phyloP scores from a whole-genome alignment of 2,797 vertebrate species.

The Muscicapa comitata region DNA sequence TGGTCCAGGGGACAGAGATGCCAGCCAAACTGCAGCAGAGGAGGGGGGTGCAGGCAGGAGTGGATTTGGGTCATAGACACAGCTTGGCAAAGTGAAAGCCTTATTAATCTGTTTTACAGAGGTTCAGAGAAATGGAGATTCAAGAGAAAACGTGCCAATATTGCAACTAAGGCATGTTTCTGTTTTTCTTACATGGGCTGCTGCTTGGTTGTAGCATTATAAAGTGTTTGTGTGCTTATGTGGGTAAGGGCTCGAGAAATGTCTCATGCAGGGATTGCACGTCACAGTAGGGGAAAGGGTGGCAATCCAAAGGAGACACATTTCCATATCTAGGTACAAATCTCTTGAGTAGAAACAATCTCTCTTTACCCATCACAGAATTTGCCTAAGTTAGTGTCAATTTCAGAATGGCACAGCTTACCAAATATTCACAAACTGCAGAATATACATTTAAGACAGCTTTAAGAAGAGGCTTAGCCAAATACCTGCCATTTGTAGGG shows the following conservation, averaged over 20 bases:
- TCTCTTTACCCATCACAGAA: not conserved
- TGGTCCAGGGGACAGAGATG: not conserved
- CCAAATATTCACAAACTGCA: not conserved
- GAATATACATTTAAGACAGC: not conserved
- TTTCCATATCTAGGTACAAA: not conserved
- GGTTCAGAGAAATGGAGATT: not conserved
- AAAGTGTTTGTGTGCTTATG: not conserved
- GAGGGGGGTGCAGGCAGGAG: not conserved
- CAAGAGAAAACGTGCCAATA: not conserved
- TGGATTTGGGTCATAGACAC: not conserved
- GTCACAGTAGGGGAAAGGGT: not conserved
- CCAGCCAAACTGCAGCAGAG: not conserved
- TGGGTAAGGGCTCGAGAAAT: not conserved
- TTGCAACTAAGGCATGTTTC: not conserved
- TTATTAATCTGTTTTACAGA: not conserved
- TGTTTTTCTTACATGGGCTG: not conserved
- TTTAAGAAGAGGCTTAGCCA: not conserved
- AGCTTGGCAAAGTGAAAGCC: not conserved
- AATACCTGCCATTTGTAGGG: not conserved
- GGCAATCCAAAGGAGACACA: not conserved
- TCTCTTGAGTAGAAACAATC: rapidly evolving
- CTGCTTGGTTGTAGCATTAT: not conserved
- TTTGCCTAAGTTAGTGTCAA: not conserved
- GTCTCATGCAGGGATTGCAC: not conserved
- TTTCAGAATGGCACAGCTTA: not conserved